Evolutionary conservation across 2,797 vertebrate species (phyloP).

Genomic region (Enteromius viviparus): DNA sequence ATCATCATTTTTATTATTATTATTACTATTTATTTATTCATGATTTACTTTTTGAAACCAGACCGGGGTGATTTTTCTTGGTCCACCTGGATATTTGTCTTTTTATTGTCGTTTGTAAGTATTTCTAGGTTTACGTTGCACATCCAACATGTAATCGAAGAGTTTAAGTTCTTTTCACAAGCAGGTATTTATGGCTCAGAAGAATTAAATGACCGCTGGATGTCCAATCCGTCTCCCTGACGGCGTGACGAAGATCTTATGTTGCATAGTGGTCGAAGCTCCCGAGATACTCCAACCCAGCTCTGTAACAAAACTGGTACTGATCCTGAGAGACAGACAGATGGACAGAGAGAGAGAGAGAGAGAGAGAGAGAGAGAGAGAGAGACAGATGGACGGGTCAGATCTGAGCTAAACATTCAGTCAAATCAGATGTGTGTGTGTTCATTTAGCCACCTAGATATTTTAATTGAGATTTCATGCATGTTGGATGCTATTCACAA

Average conservation of each 20-base stretch:
- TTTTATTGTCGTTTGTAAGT: conserved; percentile 73
- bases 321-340: conserved; percentile 85
- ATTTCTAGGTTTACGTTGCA: conserved; percentile 76
- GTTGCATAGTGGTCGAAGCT: conserved; percentile 99
- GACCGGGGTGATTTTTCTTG: conserved; percentile 79
- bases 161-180: conserved; percentile 98
- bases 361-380: conserved; percentile 16
- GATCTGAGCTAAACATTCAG: background rate
- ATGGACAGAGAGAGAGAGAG: background rate
- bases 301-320: conserved; percentile 99
- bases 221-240: conserved; percentile 78
- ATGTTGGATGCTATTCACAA: background rate
- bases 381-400: conserved; percentile 7
- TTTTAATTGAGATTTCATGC: background rate
- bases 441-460: background rate
- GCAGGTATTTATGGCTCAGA: conserved; percentile 99
- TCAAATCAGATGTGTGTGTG: background rate
- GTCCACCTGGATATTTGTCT: conserved; percentile 84
- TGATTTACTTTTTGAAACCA: conserved; percentile 49
- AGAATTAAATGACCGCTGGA: conserved; percentile 91
- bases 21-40: conserved; percentile 53
- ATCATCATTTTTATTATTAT: conserved; percentile 30
- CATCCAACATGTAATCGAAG: conserved; percentile 95
- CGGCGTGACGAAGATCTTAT: conserved; percentile 84
- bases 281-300: conserved; percentile 98